Base-by-base conservation (phyloP, 1,140 invertebrate species). In the Cydia pomonella region DNA sequence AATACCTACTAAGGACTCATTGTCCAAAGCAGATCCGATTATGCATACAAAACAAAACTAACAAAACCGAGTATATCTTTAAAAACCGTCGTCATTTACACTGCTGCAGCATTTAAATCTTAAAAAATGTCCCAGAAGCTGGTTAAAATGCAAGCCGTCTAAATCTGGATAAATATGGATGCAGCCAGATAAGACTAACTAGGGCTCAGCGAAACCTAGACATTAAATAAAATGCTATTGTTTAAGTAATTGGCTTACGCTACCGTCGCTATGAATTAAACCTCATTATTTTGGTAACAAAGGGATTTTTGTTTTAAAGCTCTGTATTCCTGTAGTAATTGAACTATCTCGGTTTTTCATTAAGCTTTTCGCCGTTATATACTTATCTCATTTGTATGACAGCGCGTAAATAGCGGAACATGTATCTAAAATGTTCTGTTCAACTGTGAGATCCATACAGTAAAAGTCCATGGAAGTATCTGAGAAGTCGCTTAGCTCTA, bases 171-270 rank as follows among this genome's bases (percentile, higher is more conserved):
- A 69, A 33, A 69, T 33, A 69, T 69, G 29, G 64, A 69, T 33
- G 29, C 64, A 33, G 29, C n/a, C 16, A 69, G 64, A 69, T 69
- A 69, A 69, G 29, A 41, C 27, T 69, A 41, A 66, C 25, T 33
- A 29, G 29, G n/a, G 64, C 29, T 69, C 21, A 59, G 64, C 5
- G 64, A 33, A 69, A 33, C 64, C 64, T 69, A 69, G n/a, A 18
- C 29, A 69, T 69, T 69, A 41, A 72, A 72, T 50, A 72, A 72
- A 72, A 41, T 72, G 71, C 71, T 38, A 69, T 69, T 69, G 64
- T 69, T 33, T 10, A 18, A 18, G 29, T 69, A 69, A 69, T 69
- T 69, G 29, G 64, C 27, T 69, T 38, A 33, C 27, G 18, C 64
- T 33, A 38, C 29, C 21, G 53, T 59, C 53, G 53, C 18, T 59